These are phyloP conservation scores for Leptopilina myrica DNA, from an alignment of 2,888 invertebrate genomes.

Conservation along the genomic window DNA sequence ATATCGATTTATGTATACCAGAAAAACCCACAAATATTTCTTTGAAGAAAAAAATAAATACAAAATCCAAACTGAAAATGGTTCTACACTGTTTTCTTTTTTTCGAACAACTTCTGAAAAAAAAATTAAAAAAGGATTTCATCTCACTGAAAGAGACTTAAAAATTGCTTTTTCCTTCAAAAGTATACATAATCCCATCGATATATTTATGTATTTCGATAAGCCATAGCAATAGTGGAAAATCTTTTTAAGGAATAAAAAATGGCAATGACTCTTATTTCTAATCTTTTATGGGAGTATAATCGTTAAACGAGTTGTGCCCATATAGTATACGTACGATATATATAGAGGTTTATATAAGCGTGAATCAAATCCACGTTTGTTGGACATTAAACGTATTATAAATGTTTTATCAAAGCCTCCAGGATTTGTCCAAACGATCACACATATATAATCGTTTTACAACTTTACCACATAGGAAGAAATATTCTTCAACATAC, in stretches of 20 bases:
- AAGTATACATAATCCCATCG: too few relatives aligned
- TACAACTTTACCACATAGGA: neutral
- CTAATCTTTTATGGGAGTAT: too few relatives aligned
- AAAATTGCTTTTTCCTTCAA: too few relatives aligned
- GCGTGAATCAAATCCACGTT: neutral
- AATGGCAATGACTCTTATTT: too few relatives aligned
- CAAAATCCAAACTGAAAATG: neutral
- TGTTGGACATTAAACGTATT: neutral
- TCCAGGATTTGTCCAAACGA: neutral
- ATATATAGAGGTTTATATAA: neutral
- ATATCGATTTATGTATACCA: conserved; percentile 10
- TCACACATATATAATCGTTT: neutral
- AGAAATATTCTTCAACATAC: too few relatives aligned
- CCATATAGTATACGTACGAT: neutral
- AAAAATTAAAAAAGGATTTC: neutral
- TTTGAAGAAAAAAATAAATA: neutral
- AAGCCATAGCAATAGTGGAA: too few relatives aligned
- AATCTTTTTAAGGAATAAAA: too few relatives aligned
- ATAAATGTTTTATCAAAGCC: neutral
- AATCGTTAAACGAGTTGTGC: neutral
- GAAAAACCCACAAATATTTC: neutral
- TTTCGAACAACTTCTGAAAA: neutral
- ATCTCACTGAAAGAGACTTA: too few relatives aligned
- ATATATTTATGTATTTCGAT: too few relatives aligned
- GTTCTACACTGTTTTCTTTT: too few relatives aligned